Conservation (phyloP, 2,888 invertebrate genomes). For the Lampropteryx suffumata region DNA sequence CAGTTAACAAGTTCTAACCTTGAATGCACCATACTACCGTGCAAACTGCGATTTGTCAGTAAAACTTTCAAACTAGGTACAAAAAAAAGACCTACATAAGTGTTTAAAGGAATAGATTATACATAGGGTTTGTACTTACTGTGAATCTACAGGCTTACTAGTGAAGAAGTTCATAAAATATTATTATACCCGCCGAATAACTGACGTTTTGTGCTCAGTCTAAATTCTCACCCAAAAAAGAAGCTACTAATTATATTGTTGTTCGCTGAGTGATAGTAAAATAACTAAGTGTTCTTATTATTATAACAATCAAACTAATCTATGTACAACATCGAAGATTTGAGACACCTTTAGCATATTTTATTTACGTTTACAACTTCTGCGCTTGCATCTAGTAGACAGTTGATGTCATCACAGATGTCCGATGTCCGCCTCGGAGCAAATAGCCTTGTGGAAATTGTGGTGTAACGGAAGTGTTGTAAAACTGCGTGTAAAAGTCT, state of each 20-base stretch:
- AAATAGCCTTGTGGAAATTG: background rate
- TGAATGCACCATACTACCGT: constrained; percentile 7
- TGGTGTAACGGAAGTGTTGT: background rate
- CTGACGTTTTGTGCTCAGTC: constrained; percentile 54
- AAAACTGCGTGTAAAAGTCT: constrained; percentile 16
- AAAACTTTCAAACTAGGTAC: constrained; percentile 12
- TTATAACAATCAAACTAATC: constrained; percentile 43
- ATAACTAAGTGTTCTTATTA: constrained; percentile 20
- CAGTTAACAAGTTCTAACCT: constrained; percentile 20
- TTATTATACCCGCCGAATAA: constrained; percentile 44
- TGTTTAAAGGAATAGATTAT: constrained; percentile 4
- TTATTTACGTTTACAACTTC: constrained; percentile 31
- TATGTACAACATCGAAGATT: constrained; percentile 61
- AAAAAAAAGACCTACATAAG: constrained; percentile 14
- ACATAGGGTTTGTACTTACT: constrained; percentile 39
- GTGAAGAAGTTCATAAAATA: constrained; percentile 18
- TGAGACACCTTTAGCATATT: constrained; percentile 48
- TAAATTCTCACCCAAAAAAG: constrained; percentile 55
- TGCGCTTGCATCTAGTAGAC: constrained; percentile 16
- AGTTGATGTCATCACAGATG: constrained; percentile 7
- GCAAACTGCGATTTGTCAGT: constrained; percentile 2
- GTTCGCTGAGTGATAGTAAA: constrained; percentile 30
- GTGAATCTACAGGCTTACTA: constrained; percentile 33
- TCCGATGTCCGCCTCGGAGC: constrained; percentile 10
- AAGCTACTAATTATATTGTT: constrained; percentile 32